Conservation (phyloP, 2,113 vertebrate species). For the Grammomys dolichurus region DNA sequence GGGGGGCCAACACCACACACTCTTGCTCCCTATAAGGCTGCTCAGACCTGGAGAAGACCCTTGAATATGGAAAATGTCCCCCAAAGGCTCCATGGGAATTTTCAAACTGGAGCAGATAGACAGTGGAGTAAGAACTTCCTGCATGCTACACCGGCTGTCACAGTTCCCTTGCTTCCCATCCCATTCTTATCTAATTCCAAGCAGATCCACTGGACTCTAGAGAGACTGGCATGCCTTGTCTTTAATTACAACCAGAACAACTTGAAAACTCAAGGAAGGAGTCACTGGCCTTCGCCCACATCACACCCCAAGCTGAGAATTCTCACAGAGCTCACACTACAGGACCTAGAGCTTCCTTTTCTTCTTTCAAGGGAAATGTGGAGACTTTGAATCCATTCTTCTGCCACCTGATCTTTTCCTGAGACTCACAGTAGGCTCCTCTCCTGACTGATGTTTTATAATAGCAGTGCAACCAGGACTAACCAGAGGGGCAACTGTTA, state of each 20-base stretch:
- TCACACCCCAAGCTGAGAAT: neutral
- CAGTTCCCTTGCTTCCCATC: too few relatives aligned
- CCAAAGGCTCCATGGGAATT: neutral
- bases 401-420: neutral
- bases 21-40: rapidly evolving
- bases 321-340: neutral
- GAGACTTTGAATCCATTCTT: neutral
- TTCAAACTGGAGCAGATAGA: too few relatives aligned
- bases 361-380: neutral
- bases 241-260: neutral
- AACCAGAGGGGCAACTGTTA: neutral
- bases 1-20: neutral
- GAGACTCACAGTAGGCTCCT: neutral
- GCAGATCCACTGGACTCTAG: neutral
- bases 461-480: neutral
- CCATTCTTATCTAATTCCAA: neutral
- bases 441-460: neutral
- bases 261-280: neutral
- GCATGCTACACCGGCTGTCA: neutral
- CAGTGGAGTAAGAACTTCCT: neutral
- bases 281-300: neutral
- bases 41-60: neutral
- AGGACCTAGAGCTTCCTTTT: neutral
- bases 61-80: too few relatives aligned
- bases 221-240: neutral